Conservation (phyloP, 2,888 invertebrate species). For the Himalopsyche kuldschensis region DNA sequence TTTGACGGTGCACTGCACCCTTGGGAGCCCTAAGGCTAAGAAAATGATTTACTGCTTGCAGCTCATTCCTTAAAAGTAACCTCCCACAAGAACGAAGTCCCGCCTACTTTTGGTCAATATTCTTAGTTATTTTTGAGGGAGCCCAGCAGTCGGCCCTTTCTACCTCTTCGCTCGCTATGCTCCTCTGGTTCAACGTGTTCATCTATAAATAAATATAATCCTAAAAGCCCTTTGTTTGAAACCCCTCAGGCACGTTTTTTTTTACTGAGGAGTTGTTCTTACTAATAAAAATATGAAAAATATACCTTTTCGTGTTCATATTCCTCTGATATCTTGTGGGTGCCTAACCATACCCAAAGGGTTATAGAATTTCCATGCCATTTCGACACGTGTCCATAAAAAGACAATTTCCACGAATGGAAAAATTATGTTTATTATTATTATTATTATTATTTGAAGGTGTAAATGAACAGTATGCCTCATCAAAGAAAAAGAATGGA, state of each 20-base stretch:
- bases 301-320: conserved; percentile 3
- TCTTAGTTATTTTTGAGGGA: conserved; percentile 3
- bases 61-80: conserved; percentile 10
- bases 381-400: conserved; percentile 26
- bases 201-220: conserved; percentile 57
- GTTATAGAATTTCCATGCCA: conserved; percentile 25
- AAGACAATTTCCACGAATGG: neutral
- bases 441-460: conserved; percentile 40
- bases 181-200: conserved; percentile 57
- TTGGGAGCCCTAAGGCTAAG: conserved; percentile 35
- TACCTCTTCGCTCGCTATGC: conserved; percentile 51
- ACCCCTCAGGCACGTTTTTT: conserved; percentile 8
- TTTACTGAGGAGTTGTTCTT: neutral
- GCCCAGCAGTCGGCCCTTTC: conserved; percentile 47
- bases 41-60: conserved; percentile 31
- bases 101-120: conserved; percentile 17
- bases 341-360: conserved; percentile 36
- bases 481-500: conserved; percentile 58
- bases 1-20: conserved; percentile 38
- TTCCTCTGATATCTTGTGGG: conserved; percentile 35
- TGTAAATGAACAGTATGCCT: conserved; percentile 55
- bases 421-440: neutral
- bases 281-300: neutral
- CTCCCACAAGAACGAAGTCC: conserved; percentile 15
- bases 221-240: conserved; percentile 31